Evolutionary conservation across 2,113 vertebrate genomes (phyloP), one percentile per base, ranked within the genome.

Genomic region (Hippocampus mohnikei): DNA sequence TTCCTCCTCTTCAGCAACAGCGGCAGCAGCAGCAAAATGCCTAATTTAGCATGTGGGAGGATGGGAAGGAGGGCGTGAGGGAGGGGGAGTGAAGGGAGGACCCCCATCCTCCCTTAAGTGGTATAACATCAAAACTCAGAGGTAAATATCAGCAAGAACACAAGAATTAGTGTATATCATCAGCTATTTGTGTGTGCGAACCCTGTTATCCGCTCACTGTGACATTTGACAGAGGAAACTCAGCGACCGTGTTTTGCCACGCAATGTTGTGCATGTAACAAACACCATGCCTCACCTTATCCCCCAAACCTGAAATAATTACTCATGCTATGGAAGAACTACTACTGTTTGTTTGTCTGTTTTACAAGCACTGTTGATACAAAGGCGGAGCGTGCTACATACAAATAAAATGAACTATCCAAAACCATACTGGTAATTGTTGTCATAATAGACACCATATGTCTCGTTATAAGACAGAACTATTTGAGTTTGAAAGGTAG

Each of bases 91-190:
- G 52, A 56, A 50, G 53, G 68, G 72, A 75, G 3, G 66, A 75
- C 78, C 76, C 80, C 80, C 71, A 66, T 74, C 80, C 53, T 71
- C 70, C 80, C 73, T 74, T 33, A 52, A 50, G 78, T 10, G 81
- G 83, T 81, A 84, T 67, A 27, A 77, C 89, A 82, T 87, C 79
- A 74, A 73, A 84, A 77, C 74, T 64, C 73, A 73, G 78, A 75
- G 7, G 44, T 68, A 90, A 89, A 88, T 88, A 86, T 85, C 83
- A 85, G 74, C 56, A 25, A 76, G 70, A 79, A 79, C 59, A 85
- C 87, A 86, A 65, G 76, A 71, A 77, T 66, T 42, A 46, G 29
- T 44, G 66, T 76, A 76, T 79, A 75, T 82, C 72, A 70, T 83
- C 10, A 53, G n/a, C 77, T 73, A 69, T 42, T 80, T 70, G 23